These are phyloP conservation scores for Junonia oenone DNA, from an alignment of 2,888 invertebrate species.

Conservation along the genomic window DNA sequence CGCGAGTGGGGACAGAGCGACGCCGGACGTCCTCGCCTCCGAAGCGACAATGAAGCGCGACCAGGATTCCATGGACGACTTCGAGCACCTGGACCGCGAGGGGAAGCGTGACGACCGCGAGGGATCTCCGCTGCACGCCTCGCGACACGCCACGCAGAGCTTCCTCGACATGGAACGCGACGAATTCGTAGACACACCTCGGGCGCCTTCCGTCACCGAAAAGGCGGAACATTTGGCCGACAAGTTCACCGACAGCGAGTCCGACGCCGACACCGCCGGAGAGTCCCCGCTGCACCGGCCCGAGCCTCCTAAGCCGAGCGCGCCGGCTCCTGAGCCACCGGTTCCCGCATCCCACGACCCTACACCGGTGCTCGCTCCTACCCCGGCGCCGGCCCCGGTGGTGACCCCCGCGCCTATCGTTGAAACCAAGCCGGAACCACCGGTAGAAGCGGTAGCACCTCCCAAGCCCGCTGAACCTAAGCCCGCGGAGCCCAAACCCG, in stretches of 20 bases:
- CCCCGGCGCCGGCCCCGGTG: constrained; percentile 32
- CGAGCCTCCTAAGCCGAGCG: constrained; percentile 38
- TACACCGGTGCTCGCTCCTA: constrained; percentile 55
- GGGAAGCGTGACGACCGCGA: constrained; percentile 52
- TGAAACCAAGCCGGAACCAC: constrained; percentile 31
- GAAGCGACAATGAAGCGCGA: constrained; percentile 73
- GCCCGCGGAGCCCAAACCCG: constrained; percentile 50
- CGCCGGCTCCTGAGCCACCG: constrained; percentile 38
- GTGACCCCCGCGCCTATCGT: constrained; percentile 33
- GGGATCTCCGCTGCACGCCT: constrained; percentile 49
- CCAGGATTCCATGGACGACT: constrained; percentile 85
- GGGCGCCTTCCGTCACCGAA: constrained; percentile 56
- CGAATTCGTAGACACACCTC: constrained; percentile 56
- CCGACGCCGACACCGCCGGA: constrained; percentile 71
- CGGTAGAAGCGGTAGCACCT: constrained; percentile 19
- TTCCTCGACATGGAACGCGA: constrained; percentile 75
- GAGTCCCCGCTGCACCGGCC: constrained; percentile 68
- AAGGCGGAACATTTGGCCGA: constrained; percentile 67
- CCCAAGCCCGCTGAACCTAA: constrained; percentile 30
- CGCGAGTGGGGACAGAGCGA: constrained; percentile 54
- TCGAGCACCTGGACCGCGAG: constrained; percentile 85
- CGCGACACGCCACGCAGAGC: constrained; percentile 55
- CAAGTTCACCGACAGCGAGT: constrained; percentile 80
- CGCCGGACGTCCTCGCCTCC: constrained; percentile 31
- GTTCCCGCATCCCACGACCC: constrained; percentile 29